Percentiles rank a stretch among this genome's conserved stretches.
These are phyloP conservation scores for Perithous albicinctus DNA, from an alignment of 2,888 invertebrate species.

Conservation along the genomic window DNA sequence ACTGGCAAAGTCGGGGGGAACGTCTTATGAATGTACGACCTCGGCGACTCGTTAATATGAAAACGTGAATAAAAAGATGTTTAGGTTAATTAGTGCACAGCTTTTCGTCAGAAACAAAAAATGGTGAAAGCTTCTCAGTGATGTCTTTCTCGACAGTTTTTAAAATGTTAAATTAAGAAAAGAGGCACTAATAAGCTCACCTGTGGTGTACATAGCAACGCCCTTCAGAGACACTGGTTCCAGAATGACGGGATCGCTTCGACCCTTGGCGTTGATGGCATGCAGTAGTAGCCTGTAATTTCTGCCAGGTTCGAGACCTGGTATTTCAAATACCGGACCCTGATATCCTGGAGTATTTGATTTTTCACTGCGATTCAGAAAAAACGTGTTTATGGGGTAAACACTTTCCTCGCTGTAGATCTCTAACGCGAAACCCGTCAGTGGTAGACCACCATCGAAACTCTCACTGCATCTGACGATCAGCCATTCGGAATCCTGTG, in stretches of 20 bases:
- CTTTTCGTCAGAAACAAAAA: neutral
- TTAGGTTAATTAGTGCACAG: conserved; percentile 50
- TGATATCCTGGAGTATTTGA: conserved; percentile 39
- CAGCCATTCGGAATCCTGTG: conserved; percentile 89
- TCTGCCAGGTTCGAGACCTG: conserved; percentile 90
- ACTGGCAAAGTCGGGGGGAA: conserved; percentile 28
- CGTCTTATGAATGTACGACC: conserved; percentile 34
- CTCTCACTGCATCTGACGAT: conserved; percentile 95
- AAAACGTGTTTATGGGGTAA: conserved; percentile 79
- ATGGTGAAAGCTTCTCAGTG: conserved; percentile 25
- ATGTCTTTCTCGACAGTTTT: neutral
- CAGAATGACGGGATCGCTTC: conserved; percentile 93
- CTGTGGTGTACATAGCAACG: conserved; percentile 88
- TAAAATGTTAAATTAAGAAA: conserved; percentile 13
- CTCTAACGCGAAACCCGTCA: conserved; percentile 86
- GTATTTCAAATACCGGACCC: conserved; percentile 88
- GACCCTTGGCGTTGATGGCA: conserved; percentile 94
- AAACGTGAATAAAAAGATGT: conserved; percentile 1
- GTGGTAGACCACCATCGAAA: conserved; percentile 94
- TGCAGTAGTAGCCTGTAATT: conserved; percentile 93
- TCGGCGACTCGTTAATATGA: conserved; percentile 54
- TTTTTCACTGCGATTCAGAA: conserved; percentile 79
- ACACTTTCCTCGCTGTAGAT: conserved; percentile 81
- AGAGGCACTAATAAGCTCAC: conserved; percentile 71
- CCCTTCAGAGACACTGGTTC: conserved; percentile 94